Base-by-base conservation (phyloP, 2,113 vertebrate genomes). In the Microtus ochrogaster region DNA sequence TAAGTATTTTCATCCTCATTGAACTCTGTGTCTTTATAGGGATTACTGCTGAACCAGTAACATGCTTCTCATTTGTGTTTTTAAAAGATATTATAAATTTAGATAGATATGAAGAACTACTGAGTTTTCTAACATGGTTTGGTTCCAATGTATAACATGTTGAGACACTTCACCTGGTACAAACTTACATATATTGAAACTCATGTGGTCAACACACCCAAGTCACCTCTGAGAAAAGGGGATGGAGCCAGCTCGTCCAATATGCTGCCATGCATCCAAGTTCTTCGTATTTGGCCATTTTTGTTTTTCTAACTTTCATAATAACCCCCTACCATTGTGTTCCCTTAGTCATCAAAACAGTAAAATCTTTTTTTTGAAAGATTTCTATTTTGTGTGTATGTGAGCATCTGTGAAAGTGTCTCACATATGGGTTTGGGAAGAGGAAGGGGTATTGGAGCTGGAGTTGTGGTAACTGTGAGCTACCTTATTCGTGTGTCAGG, bases 121-220 rank as follows among this genome's bases (percentile, higher is more conserved):
- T 0, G 11, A 30, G 36, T 73, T 92, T 47, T 13, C 72, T 44
- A 10, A 24, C 55, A 16, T 4, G 61, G 24, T 65, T 89, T 49
- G 49, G 5, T 66, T 66, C 26, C 39, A 1, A 9, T 14, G 9
- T 26, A 2, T 0, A 2, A 13, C 0, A 0, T 3, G 4, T 6
- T 44, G 58, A 7, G 33, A 28, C 22, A 4, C 33, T 3, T 73
- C 10, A 0, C 65, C 77, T 55, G 39, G 55, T 52, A 49, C n/a
- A 85, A 17, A 65, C 0, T 2, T 22, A 6, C 2, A n/a, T 28
- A 4, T 58, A 21, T 33, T 17, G 11, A 74, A 77, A 47, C 11
- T 55, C 52, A 1, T 0, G 5, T 6, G 58, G 10, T 66, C 49
- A 52, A 36, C 9, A 33, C 9, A 14, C 14, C 16, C 26, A 11